A percentile compares a stretch with the other conserved stretches of the same genome.
Evolutionary conservation across 2,113 vertebrate species (phyloP).

Genomic region (Notarius lentiginosus): DNA sequence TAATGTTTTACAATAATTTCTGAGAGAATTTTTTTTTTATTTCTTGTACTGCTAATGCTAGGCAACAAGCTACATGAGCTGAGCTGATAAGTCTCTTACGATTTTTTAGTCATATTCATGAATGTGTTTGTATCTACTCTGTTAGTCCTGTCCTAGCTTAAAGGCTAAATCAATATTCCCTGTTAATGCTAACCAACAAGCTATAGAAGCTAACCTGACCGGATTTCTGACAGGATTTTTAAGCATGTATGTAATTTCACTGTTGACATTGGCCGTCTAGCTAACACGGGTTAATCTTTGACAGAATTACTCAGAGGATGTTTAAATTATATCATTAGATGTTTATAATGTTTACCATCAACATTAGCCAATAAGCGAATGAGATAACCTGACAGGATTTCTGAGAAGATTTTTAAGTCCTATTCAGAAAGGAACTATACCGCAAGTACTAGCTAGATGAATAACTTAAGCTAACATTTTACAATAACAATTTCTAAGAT

Average conservation of each 20-base stretch:
- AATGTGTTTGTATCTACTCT: neutral
- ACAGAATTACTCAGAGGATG: neutral
- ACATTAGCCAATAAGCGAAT: neutral
- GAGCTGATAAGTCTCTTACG: neutral
- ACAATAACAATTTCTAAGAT: neutral
- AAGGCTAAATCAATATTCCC: neutral
- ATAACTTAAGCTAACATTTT: neutral
- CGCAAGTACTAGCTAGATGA: too few species aligned
- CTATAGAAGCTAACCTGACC: neutral
- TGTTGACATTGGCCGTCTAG: neutral
- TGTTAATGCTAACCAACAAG: neutral
- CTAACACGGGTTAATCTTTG: neutral
- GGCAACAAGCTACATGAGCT: neutral
- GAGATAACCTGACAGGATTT: neutral
- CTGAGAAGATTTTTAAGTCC: neutral
- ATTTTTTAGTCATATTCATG: neutral
- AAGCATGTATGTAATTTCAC: neutral
- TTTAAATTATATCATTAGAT: too few species aligned
- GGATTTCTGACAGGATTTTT: neutral
- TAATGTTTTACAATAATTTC: too few species aligned
- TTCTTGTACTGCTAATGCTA: neutral
- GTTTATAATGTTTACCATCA: neutral
- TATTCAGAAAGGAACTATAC: neutral
- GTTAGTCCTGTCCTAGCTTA: neutral
- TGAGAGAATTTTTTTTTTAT: too few species aligned